These are phyloP conservation scores for Tenthredo mesomela DNA, from an alignment of 2,888 invertebrate genomes.

Conservation along the genomic window DNA sequence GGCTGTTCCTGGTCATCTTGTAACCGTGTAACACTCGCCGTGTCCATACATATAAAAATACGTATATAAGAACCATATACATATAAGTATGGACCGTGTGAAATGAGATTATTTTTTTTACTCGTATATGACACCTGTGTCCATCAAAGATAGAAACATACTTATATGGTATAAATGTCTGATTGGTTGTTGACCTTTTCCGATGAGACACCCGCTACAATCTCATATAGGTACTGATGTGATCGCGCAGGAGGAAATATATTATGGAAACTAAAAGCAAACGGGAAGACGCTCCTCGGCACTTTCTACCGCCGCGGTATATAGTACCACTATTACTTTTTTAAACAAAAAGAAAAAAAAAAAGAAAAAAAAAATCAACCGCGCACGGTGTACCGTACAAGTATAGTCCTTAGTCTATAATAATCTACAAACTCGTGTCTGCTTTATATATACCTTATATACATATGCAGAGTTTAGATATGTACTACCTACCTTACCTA, in stretches of 20 bases:
- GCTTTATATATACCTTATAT: neutral
- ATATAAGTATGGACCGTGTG: too few relatives aligned
- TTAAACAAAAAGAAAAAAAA: too few relatives aligned
- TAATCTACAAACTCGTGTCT: neutral
- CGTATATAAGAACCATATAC: neutral
- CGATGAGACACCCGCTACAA: slow-evolving; percentile 39
- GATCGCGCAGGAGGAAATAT: slow-evolving; percentile 47
- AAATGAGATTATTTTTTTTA: neutral
- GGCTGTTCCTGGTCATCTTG: slow-evolving; percentile 21
- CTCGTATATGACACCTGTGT: neutral
- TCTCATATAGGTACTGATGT: neutral
- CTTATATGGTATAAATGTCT: neutral
- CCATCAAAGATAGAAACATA: neutral
- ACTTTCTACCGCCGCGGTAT: slow-evolving; percentile 74
- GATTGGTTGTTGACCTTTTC: neutral
- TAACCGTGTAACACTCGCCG: neutral
- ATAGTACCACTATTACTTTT: neutral
- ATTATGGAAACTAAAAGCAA: slow-evolving; percentile 75
- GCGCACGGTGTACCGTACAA: neutral
- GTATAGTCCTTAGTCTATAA: slow-evolving; percentile 29
- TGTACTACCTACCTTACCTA: too few relatives aligned
- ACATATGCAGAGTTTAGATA: neutral
- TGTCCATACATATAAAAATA: neutral
- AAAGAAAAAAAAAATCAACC: slow-evolving; percentile 10
- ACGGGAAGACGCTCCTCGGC: slow-evolving; percentile 74